phyloP scores from a whole-genome alignment of 1,140 invertebrate genomes.

The Penaeus chinensis region DNA sequence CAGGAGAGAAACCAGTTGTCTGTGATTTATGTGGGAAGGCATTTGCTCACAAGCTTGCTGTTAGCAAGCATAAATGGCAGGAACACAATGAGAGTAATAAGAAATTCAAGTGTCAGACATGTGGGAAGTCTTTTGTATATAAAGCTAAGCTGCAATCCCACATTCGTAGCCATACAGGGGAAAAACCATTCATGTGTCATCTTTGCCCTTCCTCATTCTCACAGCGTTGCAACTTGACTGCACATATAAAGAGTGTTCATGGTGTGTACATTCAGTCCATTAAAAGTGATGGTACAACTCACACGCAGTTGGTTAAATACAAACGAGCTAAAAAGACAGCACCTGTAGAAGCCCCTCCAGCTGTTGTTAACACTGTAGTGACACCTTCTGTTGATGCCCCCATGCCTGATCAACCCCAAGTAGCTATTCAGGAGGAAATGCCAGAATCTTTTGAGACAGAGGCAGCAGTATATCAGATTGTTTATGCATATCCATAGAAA shows the following conservation, averaged over 20 bases:
- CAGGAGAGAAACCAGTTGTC: conserved; percentile 33
- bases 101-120: conserved; percentile 47
- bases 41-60: conserved; percentile 49
- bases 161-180: conserved; percentile 45
- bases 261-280: conserved; percentile 49
- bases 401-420: background rate
- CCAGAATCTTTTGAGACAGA: conserved; percentile 17
- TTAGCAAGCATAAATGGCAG: conserved; percentile 52
- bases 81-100: conserved; percentile 53
- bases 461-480: conserved; percentile 22
- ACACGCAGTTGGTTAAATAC: conserved; percentile 48
- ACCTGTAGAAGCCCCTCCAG: background rate
- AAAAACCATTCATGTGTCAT: conserved; percentile 46
- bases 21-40: conserved; percentile 51
- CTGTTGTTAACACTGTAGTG: conserved; percentile 19
- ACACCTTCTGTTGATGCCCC: background rate
- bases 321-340: conserved; percentile 45
- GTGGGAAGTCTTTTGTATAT: conserved; percentile 48
- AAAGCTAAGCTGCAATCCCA: conserved; percentile 41
- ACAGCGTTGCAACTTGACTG: conserved; percentile 48
- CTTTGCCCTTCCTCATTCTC: conserved; percentile 39
- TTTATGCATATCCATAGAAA: conserved; percentile 11
- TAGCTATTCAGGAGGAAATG: background rate
- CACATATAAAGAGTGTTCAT: conserved; percentile 50
- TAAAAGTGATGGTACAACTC: conserved; percentile 51